Percentiles rank a stretch among this genome's conserved stretches.
Conservation (phyloP, 2,888 invertebrate species). For the Yponomeuta evonymella region DNA sequence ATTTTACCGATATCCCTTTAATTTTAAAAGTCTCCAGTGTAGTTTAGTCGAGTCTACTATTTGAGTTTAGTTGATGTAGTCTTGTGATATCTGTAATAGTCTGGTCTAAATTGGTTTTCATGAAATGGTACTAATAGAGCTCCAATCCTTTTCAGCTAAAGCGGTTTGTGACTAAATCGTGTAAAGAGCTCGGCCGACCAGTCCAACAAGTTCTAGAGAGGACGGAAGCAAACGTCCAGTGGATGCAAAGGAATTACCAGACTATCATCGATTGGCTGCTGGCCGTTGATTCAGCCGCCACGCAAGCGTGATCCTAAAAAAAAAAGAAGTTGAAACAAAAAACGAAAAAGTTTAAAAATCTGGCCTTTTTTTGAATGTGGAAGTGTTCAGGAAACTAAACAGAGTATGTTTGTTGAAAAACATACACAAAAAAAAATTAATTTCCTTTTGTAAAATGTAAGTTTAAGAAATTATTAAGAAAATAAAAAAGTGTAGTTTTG, state of each 20-base stretch:
- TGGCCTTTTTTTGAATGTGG: not conserved
- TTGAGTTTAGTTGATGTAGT: too few species aligned
- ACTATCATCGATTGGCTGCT: constrained; percentile 85
- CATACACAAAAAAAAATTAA: too few species aligned
- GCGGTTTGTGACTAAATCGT: constrained; percentile 79
- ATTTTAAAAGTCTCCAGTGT: too few species aligned
- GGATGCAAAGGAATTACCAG: constrained; percentile 86
- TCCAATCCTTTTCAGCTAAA: constrained; percentile 68
- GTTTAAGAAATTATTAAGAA: too few species aligned
- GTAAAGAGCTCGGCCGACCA: constrained; percentile 82
- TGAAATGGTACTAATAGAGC: not conserved
- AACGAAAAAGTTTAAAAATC: not conserved
- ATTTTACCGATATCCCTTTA: too few species aligned
- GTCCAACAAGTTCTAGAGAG: constrained; percentile 88
- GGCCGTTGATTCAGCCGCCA: not conserved
- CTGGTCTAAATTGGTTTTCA: too few species aligned
- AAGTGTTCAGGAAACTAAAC: not conserved
- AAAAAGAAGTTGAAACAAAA: not conserved
- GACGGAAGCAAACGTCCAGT: constrained; percentile 87
- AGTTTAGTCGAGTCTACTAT: too few species aligned
- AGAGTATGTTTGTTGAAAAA: too few species aligned
- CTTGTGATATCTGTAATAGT: too few species aligned
- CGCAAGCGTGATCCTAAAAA: not conserved
- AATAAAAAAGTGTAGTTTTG: not conserved
- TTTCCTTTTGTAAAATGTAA: too few species aligned